Evolutionary conservation across 2,797 vertebrate genomes (phyloP).

Genomic region (Girardinus metallicus): DNA sequence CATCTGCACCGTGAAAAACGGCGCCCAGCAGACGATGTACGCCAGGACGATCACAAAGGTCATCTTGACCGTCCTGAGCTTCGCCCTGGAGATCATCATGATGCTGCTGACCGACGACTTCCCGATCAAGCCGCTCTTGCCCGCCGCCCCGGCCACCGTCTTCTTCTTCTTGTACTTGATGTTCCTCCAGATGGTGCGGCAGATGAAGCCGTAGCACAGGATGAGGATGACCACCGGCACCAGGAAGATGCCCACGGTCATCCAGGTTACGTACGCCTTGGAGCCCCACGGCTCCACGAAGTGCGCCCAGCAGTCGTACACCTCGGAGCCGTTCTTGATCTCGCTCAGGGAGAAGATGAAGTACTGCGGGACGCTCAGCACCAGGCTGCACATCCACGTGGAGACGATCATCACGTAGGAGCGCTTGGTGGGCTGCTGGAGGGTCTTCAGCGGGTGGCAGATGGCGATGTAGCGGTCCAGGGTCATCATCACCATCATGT

Average conservation of each 20-base stretch:
- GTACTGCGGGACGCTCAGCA: slow-evolving; percentile 92
- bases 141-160: slow-evolving; percentile 27
- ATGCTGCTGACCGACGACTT: slow-evolving; percentile 89
- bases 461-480: slow-evolving; percentile 97
- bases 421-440: slow-evolving; percentile 91
- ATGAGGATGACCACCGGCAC: slow-evolving; percentile 87
- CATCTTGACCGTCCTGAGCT: slow-evolving; percentile 97
- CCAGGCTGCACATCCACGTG: slow-evolving; percentile 91
- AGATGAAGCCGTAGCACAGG: slow-evolving; percentile 94
- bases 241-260: slow-evolving; percentile 91
- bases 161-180: slow-evolving; percentile 85
- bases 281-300: slow-evolving; percentile 91
- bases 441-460: slow-evolving; percentile 95
- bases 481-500: slow-evolving; percentile 98
- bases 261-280: slow-evolving; percentile 94
- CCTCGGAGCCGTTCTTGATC: slow-evolving; percentile 86
- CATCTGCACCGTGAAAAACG: slow-evolving; percentile 95
- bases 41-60: slow-evolving; percentile 95
- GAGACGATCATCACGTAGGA: slow-evolving; percentile 90
- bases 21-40: slow-evolving; percentile 94
- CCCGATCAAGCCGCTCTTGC: slow-evolving; percentile 80
- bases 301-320: slow-evolving; percentile 94
- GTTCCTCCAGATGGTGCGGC: slow-evolving; percentile 91
- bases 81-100: slow-evolving; percentile 91
- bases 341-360: slow-evolving; percentile 95